Conservation (phyloP, 2,797 vertebrate species). For the Rousettus madagascariensis region DNA sequence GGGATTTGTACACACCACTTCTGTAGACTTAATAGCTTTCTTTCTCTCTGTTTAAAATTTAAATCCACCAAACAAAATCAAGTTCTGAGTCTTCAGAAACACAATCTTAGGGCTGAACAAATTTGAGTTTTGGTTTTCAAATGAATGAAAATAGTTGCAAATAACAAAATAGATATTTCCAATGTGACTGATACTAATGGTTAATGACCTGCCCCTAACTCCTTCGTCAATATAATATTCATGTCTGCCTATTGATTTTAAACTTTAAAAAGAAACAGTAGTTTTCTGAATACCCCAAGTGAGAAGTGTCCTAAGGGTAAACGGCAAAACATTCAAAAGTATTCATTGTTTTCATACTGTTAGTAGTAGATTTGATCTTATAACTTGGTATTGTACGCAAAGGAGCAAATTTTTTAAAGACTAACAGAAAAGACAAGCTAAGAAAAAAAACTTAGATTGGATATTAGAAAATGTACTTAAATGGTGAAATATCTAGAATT, state of each 20-base stretch:
- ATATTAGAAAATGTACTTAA: neutral
- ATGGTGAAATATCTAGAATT: neutral
- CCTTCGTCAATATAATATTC: neutral
- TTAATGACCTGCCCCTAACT: neutral
- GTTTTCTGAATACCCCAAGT: neutral
- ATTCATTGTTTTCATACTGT: neutral
- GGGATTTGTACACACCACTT: neutral
- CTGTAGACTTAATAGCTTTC: neutral
- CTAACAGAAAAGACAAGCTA: neutral
- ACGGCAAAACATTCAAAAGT: neutral
- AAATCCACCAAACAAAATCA: neutral
- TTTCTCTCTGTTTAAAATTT: neutral
- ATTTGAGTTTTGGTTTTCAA: slow-evolving; percentile 34
- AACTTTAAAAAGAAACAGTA: neutral
- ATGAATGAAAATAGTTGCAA: neutral
- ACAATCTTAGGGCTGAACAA: neutral
- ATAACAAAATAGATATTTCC: neutral
- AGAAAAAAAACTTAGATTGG: neutral
- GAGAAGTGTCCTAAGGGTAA: neutral
- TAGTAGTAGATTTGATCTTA: neutral
- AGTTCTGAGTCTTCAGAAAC: neutral
- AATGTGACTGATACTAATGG: neutral
- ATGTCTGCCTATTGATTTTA: neutral
- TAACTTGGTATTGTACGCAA: neutral
- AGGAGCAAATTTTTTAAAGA: neutral